Evolutionary conservation across 2,888 invertebrate species (phyloP), one percentile per base, ranked within the genome.

Genomic region (Steinernema carpocapsae): DNA sequence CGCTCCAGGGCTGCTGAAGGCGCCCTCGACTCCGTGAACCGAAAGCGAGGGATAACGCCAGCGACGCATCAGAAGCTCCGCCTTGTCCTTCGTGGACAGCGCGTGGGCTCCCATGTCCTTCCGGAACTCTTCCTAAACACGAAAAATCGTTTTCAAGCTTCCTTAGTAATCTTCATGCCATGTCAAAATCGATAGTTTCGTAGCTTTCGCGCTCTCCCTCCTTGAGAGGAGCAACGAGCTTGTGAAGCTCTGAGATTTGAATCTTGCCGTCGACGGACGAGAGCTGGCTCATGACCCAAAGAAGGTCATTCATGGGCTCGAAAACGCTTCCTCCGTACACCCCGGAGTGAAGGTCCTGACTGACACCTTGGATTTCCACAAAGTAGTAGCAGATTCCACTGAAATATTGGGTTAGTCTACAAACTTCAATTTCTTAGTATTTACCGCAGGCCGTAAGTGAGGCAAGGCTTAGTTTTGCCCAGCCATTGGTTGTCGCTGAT

Each of bases 401-500:
- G n/a, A n/a, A n/a, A n/a, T n/a, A n/a, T n/a, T n/a, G n/a, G n/a
- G n/a, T n/a, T n/a, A n/a, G n/a, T n/a, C n/a, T n/a, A n/a, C n/a
- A n/a, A n/a, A n/a, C n/a, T n/a, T n/a, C n/a, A n/a, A n/a, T n/a
- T n/a, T n/a, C n/a, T n/a, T n/a, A n/a, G n/a, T n/a, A n/a, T n/a
- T n/a, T n/a, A n/a, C n/a, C 90, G 91, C 14, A 99, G 91, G 4
- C 97, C 97, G 89, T 97, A 97, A 0, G 97, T 97, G 76, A 99
- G 91, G 88, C 97, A 97, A 0, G 99, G 97, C 87, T 94, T 95
- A n/a, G 92, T 92, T 77, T 93, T 95, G 0, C 97, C 97, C 76
- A 99, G 89, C 97, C 97, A 99, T 88, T 97, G 99, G 89, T 97
- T 99, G 88, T 99, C 97, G 26, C 96, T 96, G 87, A 99, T 97